Percentiles rank a stretch among this genome's conserved stretches.
These are phyloP conservation scores for Coregonus suidteri DNA, from an alignment of 2,797 vertebrate genomes.

Conservation along the genomic window DNA sequence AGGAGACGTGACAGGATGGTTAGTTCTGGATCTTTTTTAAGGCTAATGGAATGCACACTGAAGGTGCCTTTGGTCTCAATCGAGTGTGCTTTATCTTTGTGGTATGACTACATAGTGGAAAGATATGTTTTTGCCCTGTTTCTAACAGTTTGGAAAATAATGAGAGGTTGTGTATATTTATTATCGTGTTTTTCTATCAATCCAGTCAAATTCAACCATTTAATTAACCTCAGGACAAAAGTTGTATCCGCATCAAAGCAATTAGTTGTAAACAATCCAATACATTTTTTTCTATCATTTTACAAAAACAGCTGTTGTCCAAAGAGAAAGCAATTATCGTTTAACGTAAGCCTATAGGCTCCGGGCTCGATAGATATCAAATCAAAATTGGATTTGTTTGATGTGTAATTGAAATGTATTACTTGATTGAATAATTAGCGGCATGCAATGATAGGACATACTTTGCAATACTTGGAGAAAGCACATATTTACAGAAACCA, in stretches of 20 bases:
- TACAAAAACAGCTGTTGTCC: not conserved
- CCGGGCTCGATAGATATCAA: not conserved
- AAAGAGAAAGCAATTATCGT: not conserved
- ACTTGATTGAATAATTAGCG: not conserved
- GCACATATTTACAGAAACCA: not conserved
- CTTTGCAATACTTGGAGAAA: not conserved
- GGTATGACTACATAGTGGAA: too few species aligned
- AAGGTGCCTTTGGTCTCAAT: too few species aligned
- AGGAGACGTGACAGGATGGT: too few species aligned
- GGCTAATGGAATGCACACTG: too few species aligned
- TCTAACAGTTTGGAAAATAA: not conserved
- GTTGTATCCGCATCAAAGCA: not conserved
- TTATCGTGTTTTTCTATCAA: not conserved
- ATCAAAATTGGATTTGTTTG: not conserved
- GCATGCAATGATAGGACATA: not conserved
- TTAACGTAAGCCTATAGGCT: not conserved
- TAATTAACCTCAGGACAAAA: too few species aligned
- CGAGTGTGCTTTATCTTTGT: too few species aligned
- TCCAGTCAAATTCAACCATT: too few species aligned
- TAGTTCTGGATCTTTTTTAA: too few species aligned
- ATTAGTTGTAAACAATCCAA: not conserved
- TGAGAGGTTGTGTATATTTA: not conserved
- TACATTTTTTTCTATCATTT: not conserved
- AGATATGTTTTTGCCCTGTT: not conserved
- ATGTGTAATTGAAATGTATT: not conserved